phyloP scores from a whole-genome alignment of 2,797 vertebrate species.

The Amblyraja radiata region DNA sequence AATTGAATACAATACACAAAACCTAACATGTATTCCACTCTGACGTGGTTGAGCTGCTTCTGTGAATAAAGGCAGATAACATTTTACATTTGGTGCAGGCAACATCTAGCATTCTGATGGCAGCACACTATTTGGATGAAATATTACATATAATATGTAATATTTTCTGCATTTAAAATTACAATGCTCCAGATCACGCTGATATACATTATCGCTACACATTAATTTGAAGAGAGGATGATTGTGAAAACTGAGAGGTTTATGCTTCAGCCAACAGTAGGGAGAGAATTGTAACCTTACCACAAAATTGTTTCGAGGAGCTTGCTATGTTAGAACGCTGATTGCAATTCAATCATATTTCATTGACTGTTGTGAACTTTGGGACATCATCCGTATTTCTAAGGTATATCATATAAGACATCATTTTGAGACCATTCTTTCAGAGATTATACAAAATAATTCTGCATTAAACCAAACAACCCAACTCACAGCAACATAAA shows the following conservation, averaged over 20 bases:
- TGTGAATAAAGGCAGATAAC: neutral
- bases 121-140: neutral
- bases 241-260: neutral
- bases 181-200: too few species aligned
- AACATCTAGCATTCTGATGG: neutral
- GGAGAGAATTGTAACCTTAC: neutral
- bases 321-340: neutral
- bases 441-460: neutral
- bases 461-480: neutral
- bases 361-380: neutral
- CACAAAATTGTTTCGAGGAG: neutral
- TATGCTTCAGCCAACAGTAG: neutral
- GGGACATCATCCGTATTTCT: neutral
- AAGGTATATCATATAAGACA: neutral
- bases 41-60: neutral
- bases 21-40: neutral
- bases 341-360: neutral
- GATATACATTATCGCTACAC: neutral
- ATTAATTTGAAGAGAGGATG: neutral
- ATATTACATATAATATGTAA: neutral
- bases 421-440: neutral
- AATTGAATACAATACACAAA: neutral
- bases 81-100: neutral
- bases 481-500: neutral
- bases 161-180: too few species aligned